Evolutionary conservation across 2,113 vertebrate species (phyloP).

Genomic region (Aythya baeri): DNA sequence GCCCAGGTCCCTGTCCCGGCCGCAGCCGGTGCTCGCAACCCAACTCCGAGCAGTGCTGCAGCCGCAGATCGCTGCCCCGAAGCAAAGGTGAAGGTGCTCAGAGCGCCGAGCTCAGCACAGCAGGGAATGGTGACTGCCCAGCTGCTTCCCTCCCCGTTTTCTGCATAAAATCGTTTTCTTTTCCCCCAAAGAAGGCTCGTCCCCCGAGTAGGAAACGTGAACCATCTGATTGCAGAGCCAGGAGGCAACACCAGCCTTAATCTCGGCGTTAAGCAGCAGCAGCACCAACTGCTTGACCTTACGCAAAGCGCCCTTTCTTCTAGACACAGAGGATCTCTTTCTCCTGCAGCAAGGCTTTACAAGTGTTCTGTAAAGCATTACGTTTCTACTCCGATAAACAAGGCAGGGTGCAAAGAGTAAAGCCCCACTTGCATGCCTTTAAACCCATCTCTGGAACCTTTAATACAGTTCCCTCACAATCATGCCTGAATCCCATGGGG

Average conservation of each 20-base stretch:
- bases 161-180: background rate
- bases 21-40: fast-evolving
- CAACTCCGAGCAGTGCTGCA: fast-evolving
- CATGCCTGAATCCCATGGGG: background rate
- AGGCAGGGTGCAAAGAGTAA: background rate
- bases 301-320: background rate
- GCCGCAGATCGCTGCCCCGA: background rate
- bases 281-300: background rate
- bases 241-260: background rate
- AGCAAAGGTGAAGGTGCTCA: background rate
- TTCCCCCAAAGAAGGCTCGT: background rate
- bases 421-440: background rate
- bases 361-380: background rate
- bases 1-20: background rate
- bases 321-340: fast-evolving
- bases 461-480: background rate
- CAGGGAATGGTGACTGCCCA: fast-evolving
- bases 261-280: background rate
- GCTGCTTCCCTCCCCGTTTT: no score
- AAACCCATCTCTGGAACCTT: background rate
- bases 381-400: fast-evolving
- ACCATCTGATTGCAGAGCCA: background rate
- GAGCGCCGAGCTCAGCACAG: background rate
- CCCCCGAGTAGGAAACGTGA: fast-evolving
- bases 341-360: background rate